phyloP scores from a whole-genome alignment of 2,113 vertebrate genomes.

The Fulica atra region DNA sequence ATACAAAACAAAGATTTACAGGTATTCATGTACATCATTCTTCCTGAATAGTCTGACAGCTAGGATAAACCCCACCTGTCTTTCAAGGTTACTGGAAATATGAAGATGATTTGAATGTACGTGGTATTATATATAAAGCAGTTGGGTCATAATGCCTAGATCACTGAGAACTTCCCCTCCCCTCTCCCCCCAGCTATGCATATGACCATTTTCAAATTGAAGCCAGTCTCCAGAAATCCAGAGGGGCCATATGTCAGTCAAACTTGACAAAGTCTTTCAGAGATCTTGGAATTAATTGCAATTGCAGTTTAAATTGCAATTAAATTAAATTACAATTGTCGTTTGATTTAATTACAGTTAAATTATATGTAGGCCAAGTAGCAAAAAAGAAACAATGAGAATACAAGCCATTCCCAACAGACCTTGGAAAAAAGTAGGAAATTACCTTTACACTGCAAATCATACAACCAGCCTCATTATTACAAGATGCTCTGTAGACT shows the following conservation, averaged over 20 bases:
- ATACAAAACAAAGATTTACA: neutral
- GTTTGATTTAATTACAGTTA: constrained; percentile 3
- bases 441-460: neutral
- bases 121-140: neutral
- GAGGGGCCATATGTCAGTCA: neutral
- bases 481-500: neutral
- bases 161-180: neutral
- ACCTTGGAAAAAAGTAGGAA: neutral
- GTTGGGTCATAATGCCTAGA: neutral
- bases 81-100: neutral
- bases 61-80: neutral
- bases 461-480: neutral
- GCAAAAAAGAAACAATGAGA: neutral
- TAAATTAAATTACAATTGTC: neutral
- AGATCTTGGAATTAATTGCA: neutral
- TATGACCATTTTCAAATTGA: neutral
- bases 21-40: neutral
- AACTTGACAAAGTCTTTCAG: neutral
- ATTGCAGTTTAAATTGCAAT: neutral
- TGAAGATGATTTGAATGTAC: neutral
- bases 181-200: too few species aligned
- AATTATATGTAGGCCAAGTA: neutral
- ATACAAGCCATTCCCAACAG: neutral
- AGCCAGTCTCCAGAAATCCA: neutral
- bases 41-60: neutral